phyloP scores from a whole-genome alignment of 2,888 invertebrate genomes.

The Lithosia quadra region DNA sequence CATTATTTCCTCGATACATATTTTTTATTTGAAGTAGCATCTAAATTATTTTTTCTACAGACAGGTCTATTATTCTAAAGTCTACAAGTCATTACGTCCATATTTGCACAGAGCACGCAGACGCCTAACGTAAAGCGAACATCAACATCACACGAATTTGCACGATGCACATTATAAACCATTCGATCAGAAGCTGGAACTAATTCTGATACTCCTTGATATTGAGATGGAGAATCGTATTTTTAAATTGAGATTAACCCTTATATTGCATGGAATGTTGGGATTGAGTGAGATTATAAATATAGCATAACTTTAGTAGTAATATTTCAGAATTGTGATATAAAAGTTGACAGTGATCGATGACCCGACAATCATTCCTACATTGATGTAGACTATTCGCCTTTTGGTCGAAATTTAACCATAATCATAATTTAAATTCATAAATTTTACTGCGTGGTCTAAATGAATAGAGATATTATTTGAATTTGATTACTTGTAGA shows the following conservation, averaged over 20 bases:
- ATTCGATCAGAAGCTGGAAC: slow-evolving; percentile 49
- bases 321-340: background rate
- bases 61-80: slow-evolving; percentile 45
- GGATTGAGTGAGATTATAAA: background rate
- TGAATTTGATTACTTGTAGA: background rate
- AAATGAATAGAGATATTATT: too few species aligned
- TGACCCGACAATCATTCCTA: background rate
- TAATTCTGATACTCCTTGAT: slow-evolving; percentile 36
- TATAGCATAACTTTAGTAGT: background rate
- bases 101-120: slow-evolving; percentile 66
- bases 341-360: slow-evolving; percentile 13
- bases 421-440: background rate
- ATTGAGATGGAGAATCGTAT: slow-evolving; percentile 31
- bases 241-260: slow-evolving; percentile 15
- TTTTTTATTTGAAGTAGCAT: background rate
- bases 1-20: background rate
- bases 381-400: background rate
- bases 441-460: background rate
- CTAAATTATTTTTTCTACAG: background rate
- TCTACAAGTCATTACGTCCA: slow-evolving; percentile 68
- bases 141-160: slow-evolving; percentile 30
- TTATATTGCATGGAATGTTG: background rate
- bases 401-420: background rate
- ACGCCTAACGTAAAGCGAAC: slow-evolving; percentile 42
- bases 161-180: slow-evolving; percentile 43